Conservation (phyloP, 2,888 invertebrate genomes). For the Ceramica pisi region DNA sequence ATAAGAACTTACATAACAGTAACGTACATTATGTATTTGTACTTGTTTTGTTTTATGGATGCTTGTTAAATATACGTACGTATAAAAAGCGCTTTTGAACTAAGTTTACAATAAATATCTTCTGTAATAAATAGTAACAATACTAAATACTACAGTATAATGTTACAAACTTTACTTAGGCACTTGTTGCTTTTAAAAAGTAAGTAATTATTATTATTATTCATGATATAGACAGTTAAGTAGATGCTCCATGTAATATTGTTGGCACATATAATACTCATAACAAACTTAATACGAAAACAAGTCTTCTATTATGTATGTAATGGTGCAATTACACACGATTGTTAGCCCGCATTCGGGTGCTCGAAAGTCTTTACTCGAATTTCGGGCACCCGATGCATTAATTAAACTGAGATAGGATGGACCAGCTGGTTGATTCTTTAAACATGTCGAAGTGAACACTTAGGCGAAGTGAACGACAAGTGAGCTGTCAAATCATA, state of each 20-base stretch:
- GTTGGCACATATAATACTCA: slow-evolving; percentile 61
- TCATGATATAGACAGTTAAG: slow-evolving; percentile 32
- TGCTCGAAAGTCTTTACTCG: not conserved
- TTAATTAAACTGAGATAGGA: not conserved
- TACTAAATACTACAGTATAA: slow-evolving; percentile 53
- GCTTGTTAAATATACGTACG: slow-evolving; percentile 25
- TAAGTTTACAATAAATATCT: slow-evolving; percentile 41
- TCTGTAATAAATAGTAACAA: slow-evolving; percentile 47
- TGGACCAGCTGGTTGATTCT: too few species aligned
- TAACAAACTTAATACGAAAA: slow-evolving; percentile 47
- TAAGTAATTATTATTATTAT: slow-evolving; percentile 25
- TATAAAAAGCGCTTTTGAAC: slow-evolving; percentile 50
- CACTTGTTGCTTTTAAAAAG: slow-evolving; percentile 20
- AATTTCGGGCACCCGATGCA: not conserved
- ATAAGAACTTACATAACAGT: slow-evolving; percentile 44
- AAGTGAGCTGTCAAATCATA: too few species aligned
- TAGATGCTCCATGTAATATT: slow-evolving; percentile 48
- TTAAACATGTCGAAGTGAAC: too few species aligned
- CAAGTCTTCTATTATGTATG: slow-evolving; percentile 35
- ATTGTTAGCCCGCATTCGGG: not conserved
- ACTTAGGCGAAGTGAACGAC: too few species aligned
- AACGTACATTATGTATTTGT: slow-evolving; percentile 61
- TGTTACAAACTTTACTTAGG: slow-evolving; percentile 24
- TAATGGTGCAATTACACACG: not conserved
- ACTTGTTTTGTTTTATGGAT: slow-evolving; percentile 51